These are phyloP conservation scores for Trilocha varians DNA, from an alignment of 2,888 invertebrate species.

Conservation along the genomic window DNA sequence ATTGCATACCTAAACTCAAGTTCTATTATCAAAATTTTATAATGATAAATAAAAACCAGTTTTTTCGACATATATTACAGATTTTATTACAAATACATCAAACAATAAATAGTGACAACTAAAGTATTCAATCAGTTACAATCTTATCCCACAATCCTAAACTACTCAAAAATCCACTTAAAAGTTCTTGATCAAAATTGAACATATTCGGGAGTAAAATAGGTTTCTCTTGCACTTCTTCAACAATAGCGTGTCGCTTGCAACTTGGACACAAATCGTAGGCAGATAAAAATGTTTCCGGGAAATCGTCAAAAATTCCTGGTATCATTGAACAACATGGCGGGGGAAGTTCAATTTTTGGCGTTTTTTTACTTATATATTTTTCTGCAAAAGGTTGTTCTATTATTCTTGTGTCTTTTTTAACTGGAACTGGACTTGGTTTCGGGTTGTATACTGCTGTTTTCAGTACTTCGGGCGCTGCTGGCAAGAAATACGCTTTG, in stretches of 20 bases:
- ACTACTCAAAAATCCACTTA: conserved; percentile 29
- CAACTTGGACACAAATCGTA: conserved; percentile 8
- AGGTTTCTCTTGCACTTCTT: conserved; percentile 6
- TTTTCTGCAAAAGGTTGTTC: neutral
- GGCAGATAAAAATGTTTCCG: conserved; percentile 13
- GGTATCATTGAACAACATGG: conserved; percentile 17
- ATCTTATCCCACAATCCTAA: conserved; percentile 19
- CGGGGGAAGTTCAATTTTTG: conserved; percentile 18
- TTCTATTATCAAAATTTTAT: too few relatives aligned
- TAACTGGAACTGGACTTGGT: conserved; percentile 2
- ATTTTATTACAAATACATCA: too few relatives aligned
- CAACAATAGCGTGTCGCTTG: conserved; percentile 9
- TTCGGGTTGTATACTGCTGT: conserved; percentile 14
- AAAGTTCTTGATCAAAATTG: conserved; percentile 28
- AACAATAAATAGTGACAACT: too few relatives aligned
- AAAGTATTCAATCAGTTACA: too few relatives aligned
- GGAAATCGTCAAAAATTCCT: conserved; percentile 21
- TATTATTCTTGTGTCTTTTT: conserved; percentile 7
- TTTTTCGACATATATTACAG: too few relatives aligned
- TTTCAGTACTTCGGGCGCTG: conserved; percentile 19
- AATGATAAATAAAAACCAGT: too few relatives aligned
- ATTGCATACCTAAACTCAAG: too few relatives aligned
- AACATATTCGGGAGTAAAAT: conserved; percentile 15
- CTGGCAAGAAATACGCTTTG: conserved; percentile 23
- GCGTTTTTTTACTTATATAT: conserved; percentile 4